Evolutionary conservation across 2,113 vertebrate species (phyloP), one percentile per base, ranked within the genome.

Genomic region (Haplochromis burtoni): DNA sequence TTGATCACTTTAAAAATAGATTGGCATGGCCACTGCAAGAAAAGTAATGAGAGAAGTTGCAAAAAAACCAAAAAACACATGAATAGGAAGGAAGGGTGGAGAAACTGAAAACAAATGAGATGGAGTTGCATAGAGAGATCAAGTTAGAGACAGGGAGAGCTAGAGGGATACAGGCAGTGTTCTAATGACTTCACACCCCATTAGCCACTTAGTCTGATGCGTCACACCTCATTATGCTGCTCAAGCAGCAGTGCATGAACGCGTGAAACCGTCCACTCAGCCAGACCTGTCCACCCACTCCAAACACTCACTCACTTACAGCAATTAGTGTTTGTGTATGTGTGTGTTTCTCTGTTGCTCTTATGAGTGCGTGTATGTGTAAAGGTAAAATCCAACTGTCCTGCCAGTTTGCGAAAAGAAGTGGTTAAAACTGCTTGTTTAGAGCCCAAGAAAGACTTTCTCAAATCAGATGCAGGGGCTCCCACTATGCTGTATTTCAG

Each of bases 161-260:
- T 93, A 79, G 90, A 94, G 91, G 82, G 92, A 96, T 95, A 94
- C 93, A 95, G 92, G 90, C 95, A 89, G 88, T 94, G 95, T 96
- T 95, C 96, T 96, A 97, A 97, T 97, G 96, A 96, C 95, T 97
- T 96, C 95, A 96, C 96, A 96, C 94, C 95, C 95, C 96, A 96
- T 97, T 97, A 97, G 96, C 93, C 94, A 96, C 96, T 96, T 96
- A 97, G 96, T 93, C 95, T 96, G 95, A 96, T 96, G 96, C 93
- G 95, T 96, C 96, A 96, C 96, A 97, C 95, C 95, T 96, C 96
- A 97, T 97, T 97, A 96, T 95, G 94, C 96, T 89, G 90, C 93
- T 89, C 87, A 95, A 92, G 95, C 96, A 96, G 95, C 93, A 92
- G 94, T 96, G 96, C 96, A 95, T 96, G 95, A 96, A 96, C 86